phyloP scores from a whole-genome alignment of 2,113 vertebrate genomes.

The Clarias batrachus region DNA sequence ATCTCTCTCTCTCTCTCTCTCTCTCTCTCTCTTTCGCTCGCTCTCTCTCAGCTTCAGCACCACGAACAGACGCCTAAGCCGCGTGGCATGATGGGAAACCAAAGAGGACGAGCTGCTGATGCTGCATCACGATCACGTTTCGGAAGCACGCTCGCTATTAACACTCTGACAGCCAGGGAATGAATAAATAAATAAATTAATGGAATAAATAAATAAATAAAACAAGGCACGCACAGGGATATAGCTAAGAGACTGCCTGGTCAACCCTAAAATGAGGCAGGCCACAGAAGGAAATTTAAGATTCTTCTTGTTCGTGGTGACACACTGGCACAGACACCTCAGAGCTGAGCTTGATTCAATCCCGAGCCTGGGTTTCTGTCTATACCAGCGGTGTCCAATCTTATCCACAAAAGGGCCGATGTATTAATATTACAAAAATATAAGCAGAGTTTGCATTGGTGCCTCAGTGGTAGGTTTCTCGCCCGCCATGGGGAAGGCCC shows the following conservation, averaged over 20 bases:
- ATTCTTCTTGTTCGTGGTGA: not conserved
- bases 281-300: not conserved
- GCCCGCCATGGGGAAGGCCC: too few species aligned
- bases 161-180: not conserved
- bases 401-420: too few species aligned
- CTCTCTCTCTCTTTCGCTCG: not conserved
- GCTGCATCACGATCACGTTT: not conserved
- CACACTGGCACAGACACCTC: not conserved
- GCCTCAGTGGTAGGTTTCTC: too few species aligned
- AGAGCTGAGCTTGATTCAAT: not conserved
- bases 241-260: not conserved
- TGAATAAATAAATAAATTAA: not conserved
- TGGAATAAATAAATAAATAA: not conserved
- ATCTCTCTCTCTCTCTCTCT: not conserved
- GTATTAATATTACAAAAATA: too few species aligned
- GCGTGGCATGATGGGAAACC: conserved; percentile 1
- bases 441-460: too few species aligned
- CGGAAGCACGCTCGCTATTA: not conserved
- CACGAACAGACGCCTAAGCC: not conserved
- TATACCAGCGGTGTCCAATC: too few species aligned
- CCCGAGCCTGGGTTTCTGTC: not conserved
- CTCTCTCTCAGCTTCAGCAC: conserved; percentile 9
- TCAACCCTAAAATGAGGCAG: too few species aligned
- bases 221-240: not conserved
- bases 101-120: conserved; percentile 1